These are phyloP conservation scores for Netelia inedita DNA, from an alignment of 2,888 invertebrate genomes.

Conservation along the genomic window DNA sequence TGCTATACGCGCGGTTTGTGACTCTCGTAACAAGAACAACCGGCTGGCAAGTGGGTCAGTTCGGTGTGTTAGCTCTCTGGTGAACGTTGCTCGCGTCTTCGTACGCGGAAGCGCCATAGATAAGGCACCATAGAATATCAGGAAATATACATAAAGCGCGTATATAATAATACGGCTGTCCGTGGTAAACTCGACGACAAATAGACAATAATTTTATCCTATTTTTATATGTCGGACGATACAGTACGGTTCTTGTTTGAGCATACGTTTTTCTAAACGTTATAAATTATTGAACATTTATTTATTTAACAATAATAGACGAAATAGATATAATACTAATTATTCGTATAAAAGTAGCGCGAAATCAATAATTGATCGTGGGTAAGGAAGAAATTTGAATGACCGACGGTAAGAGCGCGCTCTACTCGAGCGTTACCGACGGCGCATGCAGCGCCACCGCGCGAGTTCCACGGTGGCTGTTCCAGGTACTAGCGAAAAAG, in stretches of 20 bases:
- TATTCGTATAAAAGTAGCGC: no score
- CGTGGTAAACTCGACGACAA: slow-evolving; percentile 23
- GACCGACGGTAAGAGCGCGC: neutral
- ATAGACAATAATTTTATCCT: no score
- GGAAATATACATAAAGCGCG: slow-evolving; percentile 48
- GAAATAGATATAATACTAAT: no score
- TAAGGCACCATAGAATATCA: slow-evolving; percentile 54
- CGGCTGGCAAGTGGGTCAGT: slow-evolving; percentile 66
- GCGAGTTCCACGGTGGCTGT: neutral
- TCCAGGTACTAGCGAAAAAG: neutral
- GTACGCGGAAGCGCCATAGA: slow-evolving; percentile 66
- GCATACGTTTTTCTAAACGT: no score
- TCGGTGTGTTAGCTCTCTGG: slow-evolving; percentile 50
- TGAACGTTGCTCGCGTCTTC: slow-evolving; percentile 57
- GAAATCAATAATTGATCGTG: neutral
- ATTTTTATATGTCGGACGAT: no score
- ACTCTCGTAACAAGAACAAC: slow-evolving; percentile 60
- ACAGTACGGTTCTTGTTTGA: no score
- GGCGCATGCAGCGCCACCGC: neutral
- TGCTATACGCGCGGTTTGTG: slow-evolving; percentile 63
- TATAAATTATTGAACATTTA: no score
- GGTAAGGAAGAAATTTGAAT: neutral
- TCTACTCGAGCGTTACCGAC: neutral
- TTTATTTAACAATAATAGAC: no score
- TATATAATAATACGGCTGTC: slow-evolving; percentile 10